phyloP scores from a whole-genome alignment of 1,140 invertebrate species.

The Maniola jurtina region DNA sequence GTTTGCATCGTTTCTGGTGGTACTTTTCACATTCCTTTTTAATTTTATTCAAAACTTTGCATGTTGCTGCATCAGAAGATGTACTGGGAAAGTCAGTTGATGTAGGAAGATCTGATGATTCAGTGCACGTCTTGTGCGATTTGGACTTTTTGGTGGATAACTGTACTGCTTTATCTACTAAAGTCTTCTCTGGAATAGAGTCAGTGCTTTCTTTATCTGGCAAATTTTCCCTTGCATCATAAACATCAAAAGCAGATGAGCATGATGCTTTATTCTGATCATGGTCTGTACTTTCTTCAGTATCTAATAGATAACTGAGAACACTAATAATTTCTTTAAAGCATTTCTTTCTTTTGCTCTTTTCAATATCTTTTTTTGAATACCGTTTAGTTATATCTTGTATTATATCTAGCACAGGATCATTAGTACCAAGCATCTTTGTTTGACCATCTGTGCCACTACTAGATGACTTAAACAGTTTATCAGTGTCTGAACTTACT shows the following conservation, averaged over 20 bases:
- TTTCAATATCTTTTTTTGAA: slow-evolving; percentile 57
- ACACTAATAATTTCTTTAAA: slow-evolving; percentile 64
- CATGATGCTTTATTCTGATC: slow-evolving; percentile 33
- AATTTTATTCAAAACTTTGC: slow-evolving; percentile 63
- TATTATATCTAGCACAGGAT: slow-evolving; percentile 59
- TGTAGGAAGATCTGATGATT: slow-evolving; percentile 52
- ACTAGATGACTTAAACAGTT: slow-evolving; percentile 20
- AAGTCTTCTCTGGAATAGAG: slow-evolving; percentile 26
- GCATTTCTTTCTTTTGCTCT: slow-evolving; percentile 62
- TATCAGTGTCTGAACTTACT: slow-evolving; percentile 14
- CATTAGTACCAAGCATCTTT: slow-evolving; percentile 31
- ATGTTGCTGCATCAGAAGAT: slow-evolving; percentile 59
- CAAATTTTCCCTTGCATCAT: slow-evolving; percentile 7
- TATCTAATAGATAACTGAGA: slow-evolving; percentile 65
- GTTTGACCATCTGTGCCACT: slow-evolving; percentile 27
- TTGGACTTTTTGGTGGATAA: slow-evolving; percentile 43
- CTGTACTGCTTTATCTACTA: slow-evolving; percentile 57
- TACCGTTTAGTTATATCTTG: slow-evolving; percentile 64
- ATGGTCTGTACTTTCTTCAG: slow-evolving; percentile 55
- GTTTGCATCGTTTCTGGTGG: slow-evolving; percentile 59
- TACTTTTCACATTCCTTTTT: slow-evolving; percentile 69
- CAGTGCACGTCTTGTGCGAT: slow-evolving; percentile 34
- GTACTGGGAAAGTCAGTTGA: slow-evolving; percentile 56
- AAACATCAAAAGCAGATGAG: slow-evolving; percentile 31
- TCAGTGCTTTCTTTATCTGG: slow-evolving; percentile 21